Conservation (phyloP, 2,888 invertebrate species). For the Pristionchus japonicus region DNA sequence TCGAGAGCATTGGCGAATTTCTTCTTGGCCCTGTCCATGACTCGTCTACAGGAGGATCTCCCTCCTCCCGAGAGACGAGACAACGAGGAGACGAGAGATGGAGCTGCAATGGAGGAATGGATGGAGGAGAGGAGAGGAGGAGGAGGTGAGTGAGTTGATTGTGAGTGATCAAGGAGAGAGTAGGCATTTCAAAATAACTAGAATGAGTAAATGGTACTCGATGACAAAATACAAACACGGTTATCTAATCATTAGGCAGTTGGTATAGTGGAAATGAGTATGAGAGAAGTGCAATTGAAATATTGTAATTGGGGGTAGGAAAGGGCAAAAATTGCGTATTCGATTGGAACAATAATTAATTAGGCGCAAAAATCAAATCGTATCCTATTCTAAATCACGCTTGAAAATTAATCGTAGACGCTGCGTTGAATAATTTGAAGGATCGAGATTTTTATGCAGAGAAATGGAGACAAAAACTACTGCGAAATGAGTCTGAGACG, state of each 20-base stretch:
- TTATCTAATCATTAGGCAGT: too few relatives aligned
- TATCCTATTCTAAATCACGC: neutral
- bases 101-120: neutral
- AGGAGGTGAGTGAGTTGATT: neutral
- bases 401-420: neutral
- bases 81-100: neutral
- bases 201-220: too few relatives aligned
- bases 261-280: too few relatives aligned
- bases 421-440: neutral
- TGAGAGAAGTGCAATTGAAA: too few relatives aligned
- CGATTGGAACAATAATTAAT: too few relatives aligned
- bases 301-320: too few relatives aligned
- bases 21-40: slow-evolving; percentile 62
- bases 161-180: neutral
- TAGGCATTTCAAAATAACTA: neutral
- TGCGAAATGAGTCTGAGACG: neutral
- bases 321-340: too few relatives aligned
- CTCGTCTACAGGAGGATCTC: neutral
- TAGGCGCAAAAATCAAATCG: too few relatives aligned
- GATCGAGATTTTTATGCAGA: neutral
- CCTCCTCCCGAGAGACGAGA: neutral
- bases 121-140: too few relatives aligned
- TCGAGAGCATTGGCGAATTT: slow-evolving; percentile 73
- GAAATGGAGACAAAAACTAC: neutral
- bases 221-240: too few relatives aligned